Evolutionary conservation across 2,888 invertebrate species (phyloP), one percentile per base, ranked within the genome.

Genomic region (Holacanthella duospinosa): DNA sequence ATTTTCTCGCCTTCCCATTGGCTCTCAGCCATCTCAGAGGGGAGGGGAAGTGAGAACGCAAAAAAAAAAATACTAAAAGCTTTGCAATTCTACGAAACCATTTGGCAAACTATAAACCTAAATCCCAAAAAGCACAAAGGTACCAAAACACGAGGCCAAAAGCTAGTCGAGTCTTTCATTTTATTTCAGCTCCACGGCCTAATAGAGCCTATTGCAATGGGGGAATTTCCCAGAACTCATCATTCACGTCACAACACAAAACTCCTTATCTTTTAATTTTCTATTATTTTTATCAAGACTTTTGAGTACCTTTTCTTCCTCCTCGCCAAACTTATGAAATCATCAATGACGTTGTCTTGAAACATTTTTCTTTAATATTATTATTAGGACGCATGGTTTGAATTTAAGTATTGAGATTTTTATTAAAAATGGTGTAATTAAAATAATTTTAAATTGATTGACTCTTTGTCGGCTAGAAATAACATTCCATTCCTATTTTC

Each of bases 271-370:
- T 16, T 9, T 16, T 6, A 36, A 6, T 6, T 36, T n/a, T n/a
- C n/a, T 16, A 16, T 36, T 16, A 36, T 36, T 36, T 36, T 9
- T 6, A 9, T 36, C 9, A 9, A 16, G 36, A 9, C 16, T 36
- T 36, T 16, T 36, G 36, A 16, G 6, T 36, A 9, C 6, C 9
- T 36, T 36, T 36, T 9, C 6, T 36, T 16, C 6, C 36, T n/a
- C 21, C 19, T 9, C 12, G 48, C 19, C 6, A 16, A 36, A 36
- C 48, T 48, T 48, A 48, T 48, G 48, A 48, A 48, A 48, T 48
- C 48, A 48, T 48, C 48, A 48, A 21, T 48, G 48, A 48, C 48
- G 48, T 48, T 4, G 48, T n/a, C n/a, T n/a, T n/a, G n/a, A n/a
- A n/a, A n/a, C n/a, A n/a, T n/a, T n/a, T n/a, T n/a, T n/a, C n/a